Base-by-base conservation (phyloP, 2,888 invertebrate genomes). In the Anarsia innoxiella region DNA sequence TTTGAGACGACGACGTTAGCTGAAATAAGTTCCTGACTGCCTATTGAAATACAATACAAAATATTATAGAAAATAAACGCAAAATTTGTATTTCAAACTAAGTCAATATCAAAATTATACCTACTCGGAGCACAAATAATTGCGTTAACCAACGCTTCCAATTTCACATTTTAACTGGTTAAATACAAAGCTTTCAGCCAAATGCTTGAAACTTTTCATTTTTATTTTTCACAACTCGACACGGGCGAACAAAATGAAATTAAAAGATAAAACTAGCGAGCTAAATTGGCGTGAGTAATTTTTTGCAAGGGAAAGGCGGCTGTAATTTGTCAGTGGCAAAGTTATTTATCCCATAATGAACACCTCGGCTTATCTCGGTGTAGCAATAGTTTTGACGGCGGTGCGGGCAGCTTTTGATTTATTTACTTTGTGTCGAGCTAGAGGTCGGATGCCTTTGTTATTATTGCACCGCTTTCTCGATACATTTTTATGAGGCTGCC, bases 271-370 rank as follows among this genome's bases (percentile, higher is more conserved):
- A 39, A 31, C 36, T 31, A 26, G 39, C 39, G 31, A 31, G 31
- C 31, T 39, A 39, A 39, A 39, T 39, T 39, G 39, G 35, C 31
- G 25, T 31, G 25, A 35, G 31, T 31, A 39, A 31, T 39, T 39
- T 39, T 39, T 36, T 30, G 34, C 19, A 28, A 25, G 10, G 35
- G 39, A 31, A 25, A 29, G 27, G 31, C 39, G 15, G 27, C 35
- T 39, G 31, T 31, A 39, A 36, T 30, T 30, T 32, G 31, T 19
- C 15, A 37, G 33, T 33, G 33, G 47, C 51, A 52, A 65, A 70
- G 66, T 73, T 71, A 69, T 69, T 69, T 72, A 71, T 67, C 64
- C 55, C 55, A 59, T 72, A 75, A 77, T 70, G 69, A 75, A 73
- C 67, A 68, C 63, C 63, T 66, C 53, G 51, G 57, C 57, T 70